Evolutionary conservation across 2,113 vertebrate genomes (phyloP), one percentile per base, ranked within the genome.

Genomic region (Campylomormyrus numenius): DNA sequence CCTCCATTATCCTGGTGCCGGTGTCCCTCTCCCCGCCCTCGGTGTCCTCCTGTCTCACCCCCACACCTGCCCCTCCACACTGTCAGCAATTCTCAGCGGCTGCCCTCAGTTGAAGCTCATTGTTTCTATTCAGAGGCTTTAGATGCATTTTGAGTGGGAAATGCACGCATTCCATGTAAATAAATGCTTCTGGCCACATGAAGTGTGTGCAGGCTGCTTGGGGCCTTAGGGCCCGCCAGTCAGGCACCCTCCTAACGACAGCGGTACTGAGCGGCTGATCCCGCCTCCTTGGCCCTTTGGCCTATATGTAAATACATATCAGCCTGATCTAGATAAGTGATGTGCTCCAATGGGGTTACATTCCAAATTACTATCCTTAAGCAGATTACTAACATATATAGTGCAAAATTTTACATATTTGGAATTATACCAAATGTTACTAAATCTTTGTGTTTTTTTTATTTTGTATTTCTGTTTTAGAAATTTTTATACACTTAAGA

Each of bases 371-470:
- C 48, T 85, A 50, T n/a, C 3, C 24, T 50, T 49, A 48, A 85
- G 70, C 5, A 77, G 35, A 80, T 80, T 80, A 80, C 74, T 42
- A 80, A 80, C 74, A 80, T 80, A 80, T 80, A 80, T 80, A 42
- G 35, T 42, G 74, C 31, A 13, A 42, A 80, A 42, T 80, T 80
- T 80, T 80, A 42, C 74, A 42, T 77, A 35, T 35, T 80, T 42
- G 35, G 35, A 80, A 39, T 42, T 80, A 80, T 80, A 90, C 85
- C 70, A 91, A 92, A 93, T 94, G 93, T 94, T 94, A 39, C 42
- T 42, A 42, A 80, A 15, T 77, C 15, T 77, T 39, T 39, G 11
- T 74, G 10, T 77, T 19, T 80, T 77, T 31, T 70, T 74, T 42
- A 42, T 42, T 80, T 42, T 80, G n/a, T 77, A 39, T 15, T 42